Base-by-base conservation (phyloP, 1,140 invertebrate genomes). In the Solenopsis invicta region DNA sequence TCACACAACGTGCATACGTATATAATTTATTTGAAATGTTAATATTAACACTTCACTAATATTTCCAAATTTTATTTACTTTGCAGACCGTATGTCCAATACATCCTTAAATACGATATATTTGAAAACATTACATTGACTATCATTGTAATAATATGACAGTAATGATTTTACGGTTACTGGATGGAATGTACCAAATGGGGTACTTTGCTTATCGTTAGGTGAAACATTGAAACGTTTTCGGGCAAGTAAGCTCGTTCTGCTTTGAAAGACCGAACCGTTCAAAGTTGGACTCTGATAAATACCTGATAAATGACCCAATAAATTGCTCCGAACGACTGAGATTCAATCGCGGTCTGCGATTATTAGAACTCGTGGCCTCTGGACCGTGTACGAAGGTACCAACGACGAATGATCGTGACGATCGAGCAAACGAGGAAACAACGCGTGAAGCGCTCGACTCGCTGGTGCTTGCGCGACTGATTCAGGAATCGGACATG, bases 401-500 rank as follows among this genome's bases (percentile, higher is more conserved):
- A 64, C 37, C 21, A 50, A 0, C 8, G 59, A 45, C 13, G n/a
- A 4, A 45, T 21, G 13, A 80, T 18, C 64, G 52, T 64, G 59
- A 69, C 18, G 34, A 61, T 74, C 74, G 75, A 37, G 74, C 12
- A 16, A 66, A 24, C 59, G 52, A 56, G 54, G 61, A 21, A 62
- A 50, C 41, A 10, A 77, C 50, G 50, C 61, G 34, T 67, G 66
- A 59, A 56, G 85, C 89, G 88, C 87, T 77, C 86, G 48, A 90
- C 86, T 89, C 91, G 91, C 90, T 90, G 89, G 89, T 88, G 91
- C 74, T 71, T 88, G 92, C 92, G 92, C 92, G 92, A 95, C 94
- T 95, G 94, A 94, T 92, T 93, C 92, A 90, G 91, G 92, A 92
- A 91, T 89, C 87, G 87, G 92, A 90, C 72, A 88, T 90, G 85